Evolutionary conservation across 2,888 invertebrate species (phyloP), one percentile per base, ranked within the genome.

Genomic region (Hemaris fuciformis): DNA sequence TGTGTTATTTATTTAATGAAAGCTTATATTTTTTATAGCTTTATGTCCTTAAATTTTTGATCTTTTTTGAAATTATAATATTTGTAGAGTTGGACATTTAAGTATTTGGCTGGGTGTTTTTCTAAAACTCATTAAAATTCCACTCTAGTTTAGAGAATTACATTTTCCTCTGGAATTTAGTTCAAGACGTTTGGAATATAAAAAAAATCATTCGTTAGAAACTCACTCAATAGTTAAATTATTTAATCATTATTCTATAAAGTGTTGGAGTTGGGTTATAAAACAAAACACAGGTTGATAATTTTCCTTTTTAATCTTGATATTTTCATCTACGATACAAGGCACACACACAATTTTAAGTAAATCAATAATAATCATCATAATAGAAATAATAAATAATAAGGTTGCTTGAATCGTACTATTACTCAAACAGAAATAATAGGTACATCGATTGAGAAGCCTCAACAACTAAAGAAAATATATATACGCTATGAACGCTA

Each of bases 341-440:
- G 94, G 94, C 94, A 94, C 94, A 94, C 94, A 94, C 94, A 94
- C 93, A 94, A 91, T 91, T 91, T 90, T 88, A 91, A 88, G 88
- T 87, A 91, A 88, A 91, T 86, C 88, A 88, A 89, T 86, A 80
- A 82, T 86, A 86, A 88, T 85, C 78, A 85, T 79, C 82, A 86
- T 85, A 87, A 88, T 85, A 86, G 75, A 84, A 86, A 84, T 83
- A 84, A 89, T 87, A 89, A 91, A 91, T 89, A 88, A 86, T 87
- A 87, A 85, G 83, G 83, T 84, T 84, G 85, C 83, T 84, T 86
- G 79, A 83, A 83, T 82, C 78, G 83, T 83, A 82, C 79, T 79
- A 84, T 81, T 84, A 83, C 76, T 76, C 77, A 83, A 77, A 71
- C 74, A 76, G 71, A 77, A 80, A 75, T 68, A 75, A 83, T 76